A percentile compares a stretch with the other conserved stretches of the same genome.
phyloP scores from a whole-genome alignment of 2,113 vertebrate species.

The Camelus dromedarius region DNA sequence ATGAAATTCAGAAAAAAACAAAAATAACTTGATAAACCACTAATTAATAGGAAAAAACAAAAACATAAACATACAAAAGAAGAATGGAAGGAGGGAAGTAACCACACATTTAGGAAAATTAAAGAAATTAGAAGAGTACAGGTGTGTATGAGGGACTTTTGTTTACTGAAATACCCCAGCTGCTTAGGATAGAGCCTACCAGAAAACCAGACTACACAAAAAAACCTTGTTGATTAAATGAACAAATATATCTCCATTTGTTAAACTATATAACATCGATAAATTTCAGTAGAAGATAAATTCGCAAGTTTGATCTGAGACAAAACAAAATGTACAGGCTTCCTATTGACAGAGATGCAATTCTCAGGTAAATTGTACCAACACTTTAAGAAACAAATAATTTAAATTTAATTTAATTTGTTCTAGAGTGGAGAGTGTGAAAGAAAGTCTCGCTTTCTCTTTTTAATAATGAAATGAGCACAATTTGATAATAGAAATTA shows the following conservation, averaged over 20 bases:
- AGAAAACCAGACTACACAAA: neutral
- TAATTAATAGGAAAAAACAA: neutral
- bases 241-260: neutral
- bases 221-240: neutral
- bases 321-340: neutral
- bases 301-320: neutral
- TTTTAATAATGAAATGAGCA: neutral
- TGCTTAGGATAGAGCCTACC: neutral
- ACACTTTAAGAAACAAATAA: neutral
- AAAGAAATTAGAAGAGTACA: neutral
- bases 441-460: neutral
- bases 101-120: neutral
- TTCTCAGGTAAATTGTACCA: neutral
- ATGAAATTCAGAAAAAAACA: constrained; percentile 16
- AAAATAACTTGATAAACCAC: neutral
- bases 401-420: constrained; percentile 13
- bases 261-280: neutral
- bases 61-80: neutral
- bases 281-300: neutral
- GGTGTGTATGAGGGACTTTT: neutral
- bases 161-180: neutral
- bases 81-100: neutral
- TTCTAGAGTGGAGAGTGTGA: neutral
- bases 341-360: neutral
- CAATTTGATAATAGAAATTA: neutral